Percentiles rank a stretch among this genome's conserved stretches.
phyloP scores from a whole-genome alignment of 2,113 vertebrate genomes.

The Sorex fumeus region DNA sequence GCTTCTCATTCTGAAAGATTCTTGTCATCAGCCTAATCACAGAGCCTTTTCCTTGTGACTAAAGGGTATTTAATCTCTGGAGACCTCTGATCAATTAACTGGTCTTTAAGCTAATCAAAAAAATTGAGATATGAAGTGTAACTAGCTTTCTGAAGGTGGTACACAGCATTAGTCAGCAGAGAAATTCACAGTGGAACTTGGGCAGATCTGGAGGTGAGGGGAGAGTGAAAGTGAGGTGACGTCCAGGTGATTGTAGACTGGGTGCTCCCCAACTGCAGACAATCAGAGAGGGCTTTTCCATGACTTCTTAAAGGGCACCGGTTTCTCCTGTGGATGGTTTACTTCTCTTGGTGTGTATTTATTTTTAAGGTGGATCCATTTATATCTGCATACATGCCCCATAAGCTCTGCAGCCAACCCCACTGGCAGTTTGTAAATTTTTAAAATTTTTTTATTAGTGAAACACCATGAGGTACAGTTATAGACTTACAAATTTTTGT shows the following conservation, averaged over 20 bases:
- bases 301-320: no score
- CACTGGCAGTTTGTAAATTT: neutral
- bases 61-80: slow-evolving; percentile 75
- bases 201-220: neutral
- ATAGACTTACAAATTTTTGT: no score
- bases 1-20: slow-evolving; percentile 53
- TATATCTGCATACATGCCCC: neutral
- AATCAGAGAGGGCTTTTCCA: rapidly evolving
- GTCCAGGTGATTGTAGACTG: no score
- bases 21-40: slow-evolving; percentile 54
- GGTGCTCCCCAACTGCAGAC: rapidly evolving
- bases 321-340: neutral
- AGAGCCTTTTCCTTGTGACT: slow-evolving; percentile 59
- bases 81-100: slow-evolving; percentile 82
- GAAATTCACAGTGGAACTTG: neutral
- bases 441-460: no score
- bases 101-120: slow-evolving; percentile 78
- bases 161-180: neutral
- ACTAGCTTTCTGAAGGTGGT: slow-evolving; percentile 71
- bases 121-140: slow-evolving; percentile 55
- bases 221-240: neutral
- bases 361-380: no score
- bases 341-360: neutral
- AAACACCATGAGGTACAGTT: no score
- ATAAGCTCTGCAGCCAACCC: no score